phyloP scores from a whole-genome alignment of 2,797 vertebrate species.

The Cyprinella venusta region DNA sequence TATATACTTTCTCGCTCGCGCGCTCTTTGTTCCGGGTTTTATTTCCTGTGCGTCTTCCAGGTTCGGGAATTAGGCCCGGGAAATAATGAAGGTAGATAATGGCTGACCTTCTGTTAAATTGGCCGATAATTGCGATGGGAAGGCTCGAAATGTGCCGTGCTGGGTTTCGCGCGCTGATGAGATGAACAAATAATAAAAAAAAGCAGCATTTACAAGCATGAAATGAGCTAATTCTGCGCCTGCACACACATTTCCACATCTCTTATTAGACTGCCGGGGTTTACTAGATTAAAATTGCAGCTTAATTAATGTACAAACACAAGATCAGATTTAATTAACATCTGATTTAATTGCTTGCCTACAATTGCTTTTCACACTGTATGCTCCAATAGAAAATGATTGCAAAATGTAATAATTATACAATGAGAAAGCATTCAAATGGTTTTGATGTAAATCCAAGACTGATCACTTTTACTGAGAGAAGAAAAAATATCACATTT shows the following conservation, averaged over 20 bases:
- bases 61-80: conserved; percentile 14
- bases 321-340: conserved; percentile 88
- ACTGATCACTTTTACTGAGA: conserved; percentile 76
- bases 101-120: conserved; percentile 32
- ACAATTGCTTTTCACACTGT: conserved; percentile 75
- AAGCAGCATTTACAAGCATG: conserved; percentile 78
- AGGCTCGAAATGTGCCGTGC: conserved; percentile 25
- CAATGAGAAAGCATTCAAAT: conserved; percentile 73
- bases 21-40: neutral
- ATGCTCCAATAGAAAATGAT: conserved; percentile 74
- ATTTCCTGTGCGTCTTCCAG: conserved; percentile 24
- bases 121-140: conserved; percentile 28
- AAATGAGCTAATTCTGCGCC: conserved; percentile 81
- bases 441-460: conserved; percentile 71
- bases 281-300: conserved; percentile 84
- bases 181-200: conserved; percentile 59
- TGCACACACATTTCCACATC: conserved; percentile 73
- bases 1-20: neutral
- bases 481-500: conserved; percentile 76
- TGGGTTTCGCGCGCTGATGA: conserved; percentile 42
- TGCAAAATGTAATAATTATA: conserved; percentile 76
- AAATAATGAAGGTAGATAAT: conserved; percentile 45
- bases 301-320: conserved; percentile 85
- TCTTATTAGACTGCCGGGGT: conserved; percentile 76
- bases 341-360: conserved; percentile 83